phyloP scores from a whole-genome alignment of 1,140 invertebrate species.

The Tetramorium simillimum region DNA sequence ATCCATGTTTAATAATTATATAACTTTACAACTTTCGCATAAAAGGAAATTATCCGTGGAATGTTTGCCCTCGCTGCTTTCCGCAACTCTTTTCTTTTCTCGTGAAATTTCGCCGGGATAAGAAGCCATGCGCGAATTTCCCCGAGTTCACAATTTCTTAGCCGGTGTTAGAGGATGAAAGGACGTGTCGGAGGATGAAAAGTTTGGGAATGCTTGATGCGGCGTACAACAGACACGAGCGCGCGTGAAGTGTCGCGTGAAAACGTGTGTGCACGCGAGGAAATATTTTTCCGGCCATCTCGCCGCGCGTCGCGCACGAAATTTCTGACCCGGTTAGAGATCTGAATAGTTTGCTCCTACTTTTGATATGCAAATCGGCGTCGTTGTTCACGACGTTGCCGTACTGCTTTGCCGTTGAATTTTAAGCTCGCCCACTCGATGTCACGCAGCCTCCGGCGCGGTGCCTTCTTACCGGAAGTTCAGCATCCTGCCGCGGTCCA shows the following conservation, averaged over 20 bases:
- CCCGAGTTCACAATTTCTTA: conserved; percentile 43
- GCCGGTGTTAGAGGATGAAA: background rate
- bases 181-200: conserved; percentile 48
- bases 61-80: background rate
- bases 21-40: background rate
- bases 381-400: conserved; percentile 49
- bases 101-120: conserved; percentile 25
- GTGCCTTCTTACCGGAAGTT: conserved; percentile 36
- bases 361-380: conserved; percentile 67
- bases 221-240: conserved; percentile 14
- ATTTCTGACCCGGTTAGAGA: conserved; percentile 54
- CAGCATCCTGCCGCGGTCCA: conserved; percentile 35
- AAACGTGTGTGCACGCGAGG: conserved; percentile 8
- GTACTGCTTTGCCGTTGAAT: conserved; percentile 51
- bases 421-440: conserved; percentile 47
- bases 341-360: conserved; percentile 59
- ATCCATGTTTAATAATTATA: background rate
- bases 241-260: conserved; percentile 34
- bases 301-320: background rate
- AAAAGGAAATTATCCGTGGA: background rate
- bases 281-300: conserved; percentile 51
- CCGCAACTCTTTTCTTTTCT: background rate
- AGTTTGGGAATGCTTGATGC: conserved; percentile 48
- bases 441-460: background rate
- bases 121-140: conserved; percentile 21